phyloP scores from a whole-genome alignment of 2,113 vertebrate species.

The Apteryx owenii region DNA sequence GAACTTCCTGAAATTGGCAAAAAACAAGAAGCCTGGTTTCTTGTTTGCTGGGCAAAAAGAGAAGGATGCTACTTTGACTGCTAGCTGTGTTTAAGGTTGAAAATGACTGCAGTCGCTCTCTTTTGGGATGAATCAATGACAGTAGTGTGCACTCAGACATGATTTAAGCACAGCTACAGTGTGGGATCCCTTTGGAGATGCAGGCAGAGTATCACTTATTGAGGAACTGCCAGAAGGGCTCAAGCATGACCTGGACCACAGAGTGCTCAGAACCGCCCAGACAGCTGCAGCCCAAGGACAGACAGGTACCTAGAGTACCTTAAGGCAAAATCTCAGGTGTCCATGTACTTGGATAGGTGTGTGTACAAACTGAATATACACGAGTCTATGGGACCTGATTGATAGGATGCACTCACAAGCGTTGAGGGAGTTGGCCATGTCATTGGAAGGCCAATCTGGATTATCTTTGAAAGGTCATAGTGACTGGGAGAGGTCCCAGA shows the following conservation, averaged over 20 bases:
- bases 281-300: background rate
- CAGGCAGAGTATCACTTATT: background rate
- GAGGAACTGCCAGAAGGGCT: background rate
- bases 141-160: background rate
- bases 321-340: background rate
- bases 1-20: background rate
- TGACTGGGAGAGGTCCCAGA: background rate
- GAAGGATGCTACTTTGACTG: background rate
- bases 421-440: background rate
- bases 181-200: background rate
- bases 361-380: background rate
- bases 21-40: background rate
- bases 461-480: background rate
- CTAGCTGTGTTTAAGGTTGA: background rate
- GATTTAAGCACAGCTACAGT: background rate
- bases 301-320: background rate
- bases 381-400: background rate
- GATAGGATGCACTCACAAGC: background rate
- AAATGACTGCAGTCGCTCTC: background rate
- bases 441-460: background rate
- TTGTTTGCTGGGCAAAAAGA: background rate
- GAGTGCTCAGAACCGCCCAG: background rate
- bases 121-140: background rate
- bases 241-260: background rate
- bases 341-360: background rate